A percentile compares a stretch with the other conserved stretches of the same genome.
Conservation (phyloP, 2,888 invertebrate genomes). For the Tuberolachnus salignus region DNA sequence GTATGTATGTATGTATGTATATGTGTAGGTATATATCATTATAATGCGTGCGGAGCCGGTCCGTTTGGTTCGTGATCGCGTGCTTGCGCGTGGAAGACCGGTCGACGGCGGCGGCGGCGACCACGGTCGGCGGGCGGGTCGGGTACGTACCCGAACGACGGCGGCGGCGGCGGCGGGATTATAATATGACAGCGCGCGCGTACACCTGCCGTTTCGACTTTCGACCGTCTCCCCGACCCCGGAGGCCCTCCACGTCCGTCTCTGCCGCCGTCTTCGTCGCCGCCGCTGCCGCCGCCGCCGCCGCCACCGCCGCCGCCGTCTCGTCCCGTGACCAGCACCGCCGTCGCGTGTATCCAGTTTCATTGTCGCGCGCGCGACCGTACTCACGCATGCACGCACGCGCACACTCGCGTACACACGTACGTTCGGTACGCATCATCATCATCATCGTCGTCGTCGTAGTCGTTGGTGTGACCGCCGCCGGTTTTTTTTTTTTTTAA, state of each 20-base stretch:
- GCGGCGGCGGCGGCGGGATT: background rate
- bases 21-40: constrained; percentile 30
- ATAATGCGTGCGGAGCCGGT: constrained; percentile 39
- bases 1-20: background rate
- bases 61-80: constrained; percentile 53
- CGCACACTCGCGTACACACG: background rate
- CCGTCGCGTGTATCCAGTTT: constrained; percentile 19
- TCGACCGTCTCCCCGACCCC: constrained; percentile 40
- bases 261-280: background rate
- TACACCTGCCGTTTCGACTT: constrained; percentile 54
- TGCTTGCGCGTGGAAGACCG: constrained; percentile 51
- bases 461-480: constrained; percentile 16
- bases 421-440: background rate
- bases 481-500: constrained; percentile 15
- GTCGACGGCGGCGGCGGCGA: constrained; percentile 15
- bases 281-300: background rate
- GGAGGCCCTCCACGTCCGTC: background rate
- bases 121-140: background rate
- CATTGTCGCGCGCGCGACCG: constrained; percentile 18
- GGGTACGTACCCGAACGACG: background rate
- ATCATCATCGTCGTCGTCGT: background rate
- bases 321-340: background rate
- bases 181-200: constrained; percentile 47
- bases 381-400: background rate
- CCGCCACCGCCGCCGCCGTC: background rate